A percentile compares a stretch with the other conserved stretches of the same genome.
Evolutionary conservation across 2,113 vertebrate genomes (phyloP).

Genomic region (Albula goreensis): DNA sequence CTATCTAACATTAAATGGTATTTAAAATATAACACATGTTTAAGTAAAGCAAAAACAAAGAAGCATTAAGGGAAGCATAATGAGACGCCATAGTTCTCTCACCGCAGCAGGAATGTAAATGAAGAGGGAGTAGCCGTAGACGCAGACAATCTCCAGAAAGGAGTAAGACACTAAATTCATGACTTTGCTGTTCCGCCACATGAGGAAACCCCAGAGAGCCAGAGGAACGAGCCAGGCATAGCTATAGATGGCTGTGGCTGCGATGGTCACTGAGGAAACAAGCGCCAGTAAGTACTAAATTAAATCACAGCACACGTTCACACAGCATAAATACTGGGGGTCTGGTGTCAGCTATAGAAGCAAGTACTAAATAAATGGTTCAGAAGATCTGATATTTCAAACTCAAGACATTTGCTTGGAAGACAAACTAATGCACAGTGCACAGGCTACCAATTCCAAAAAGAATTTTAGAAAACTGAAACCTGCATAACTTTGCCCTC

Average conservation of each 20-base stretch:
- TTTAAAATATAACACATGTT: neutral
- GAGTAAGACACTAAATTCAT: constrained; percentile 91
- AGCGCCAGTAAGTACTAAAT: neutral
- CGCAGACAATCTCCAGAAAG: constrained; percentile 93
- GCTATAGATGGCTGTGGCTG: constrained; percentile 87
- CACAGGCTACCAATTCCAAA: neutral
- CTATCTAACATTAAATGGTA: neutral
- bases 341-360: neutral
- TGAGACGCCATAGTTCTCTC: constrained; percentile 45
- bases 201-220: constrained; percentile 87
- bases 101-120: constrained; percentile 94
- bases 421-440: neutral
- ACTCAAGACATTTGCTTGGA: neutral
- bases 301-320: neutral
- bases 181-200: constrained; percentile 91
- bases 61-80: neutral
- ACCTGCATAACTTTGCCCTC: neutral
- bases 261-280: constrained; percentile 83
- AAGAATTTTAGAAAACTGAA: neutral
- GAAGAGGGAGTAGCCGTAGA: constrained; percentile 93
- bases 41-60: neutral
- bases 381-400: neutral
- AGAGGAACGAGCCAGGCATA: constrained; percentile 94
- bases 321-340: neutral
- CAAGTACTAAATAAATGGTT: neutral